Evolutionary conservation across 2,797 vertebrate species (phyloP).

Genomic region (Aulostomus chinensis): DNA sequence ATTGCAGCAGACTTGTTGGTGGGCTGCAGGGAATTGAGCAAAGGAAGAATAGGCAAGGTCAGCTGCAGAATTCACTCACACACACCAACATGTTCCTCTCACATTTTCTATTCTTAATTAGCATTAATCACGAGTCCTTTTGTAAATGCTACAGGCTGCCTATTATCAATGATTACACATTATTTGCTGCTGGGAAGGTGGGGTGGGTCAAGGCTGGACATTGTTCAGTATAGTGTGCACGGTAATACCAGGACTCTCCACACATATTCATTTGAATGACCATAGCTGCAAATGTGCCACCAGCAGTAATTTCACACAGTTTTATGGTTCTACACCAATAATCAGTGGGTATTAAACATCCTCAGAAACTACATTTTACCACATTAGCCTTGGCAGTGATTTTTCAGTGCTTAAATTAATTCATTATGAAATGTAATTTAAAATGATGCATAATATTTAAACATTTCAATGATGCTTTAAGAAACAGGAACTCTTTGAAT

Average conservation of each 20-base stretch:
- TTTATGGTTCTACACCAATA: too few relatives aligned
- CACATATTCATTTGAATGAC: constrained; percentile 35
- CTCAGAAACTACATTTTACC: too few relatives aligned
- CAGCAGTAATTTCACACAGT: constrained; percentile 8
- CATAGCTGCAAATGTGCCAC: constrained; percentile 23
- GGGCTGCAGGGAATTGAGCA: too few relatives aligned
- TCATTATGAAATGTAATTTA: too few relatives aligned
- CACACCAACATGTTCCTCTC: constrained; percentile 14
- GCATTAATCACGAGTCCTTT: constrained; percentile 70
- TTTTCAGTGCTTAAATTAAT: too few relatives aligned
- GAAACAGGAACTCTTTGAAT: too few relatives aligned
- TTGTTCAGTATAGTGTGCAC: constrained; percentile 21
- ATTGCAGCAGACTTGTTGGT: constrained; percentile 27
- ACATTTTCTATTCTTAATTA: constrained; percentile 65
- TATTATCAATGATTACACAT: constrained; percentile 73
- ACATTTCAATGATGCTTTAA: too few relatives aligned
- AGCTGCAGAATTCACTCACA: constrained; percentile 21
- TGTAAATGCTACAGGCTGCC: constrained; percentile 68
- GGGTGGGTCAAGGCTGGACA: constrained; percentile 47
- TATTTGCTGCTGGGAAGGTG: constrained; percentile 67
- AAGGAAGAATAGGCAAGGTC: constrained; percentile 57
- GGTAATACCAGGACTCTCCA: constrained; percentile 8
- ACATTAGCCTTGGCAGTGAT: too few relatives aligned
- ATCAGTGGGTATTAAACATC: too few relatives aligned
- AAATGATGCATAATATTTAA: too few relatives aligned